phyloP scores from a whole-genome alignment of 2,797 vertebrate species.

The Helostoma temminkii region DNA sequence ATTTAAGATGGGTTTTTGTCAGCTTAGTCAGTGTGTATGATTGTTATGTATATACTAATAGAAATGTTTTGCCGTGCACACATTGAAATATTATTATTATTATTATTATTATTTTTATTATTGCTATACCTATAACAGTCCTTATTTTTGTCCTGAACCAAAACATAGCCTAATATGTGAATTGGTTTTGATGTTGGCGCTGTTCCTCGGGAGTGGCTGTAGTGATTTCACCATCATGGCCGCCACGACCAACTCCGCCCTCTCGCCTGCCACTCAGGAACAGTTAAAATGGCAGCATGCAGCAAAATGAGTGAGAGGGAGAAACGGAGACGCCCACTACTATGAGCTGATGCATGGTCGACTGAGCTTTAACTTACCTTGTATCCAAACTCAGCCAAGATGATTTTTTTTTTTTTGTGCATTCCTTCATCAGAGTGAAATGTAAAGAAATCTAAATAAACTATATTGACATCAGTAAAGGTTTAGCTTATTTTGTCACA shows the following conservation, averaged over 20 bases:
- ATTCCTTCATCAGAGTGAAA: conserved; percentile 26
- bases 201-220: conserved; percentile 72
- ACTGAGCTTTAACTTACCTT: conserved; percentile 61
- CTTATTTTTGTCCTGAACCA: conserved; percentile 38
- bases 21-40: background rate
- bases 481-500: conserved; percentile 44
- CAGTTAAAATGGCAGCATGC: conserved; percentile 78
- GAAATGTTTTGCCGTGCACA: background rate
- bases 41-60: background rate
- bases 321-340: conserved; percentile 71
- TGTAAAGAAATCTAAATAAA: conserved; percentile 41
- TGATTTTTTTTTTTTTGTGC: conserved; percentile 62
- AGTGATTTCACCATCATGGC: conserved; percentile 72
- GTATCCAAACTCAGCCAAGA: conserved; percentile 56
- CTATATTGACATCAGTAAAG: conserved; percentile 35
- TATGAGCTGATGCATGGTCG: conserved; percentile 58
- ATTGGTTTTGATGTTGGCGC: conserved; percentile 64
- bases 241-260: conserved; percentile 72
- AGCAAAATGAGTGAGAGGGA: conserved; percentile 74
- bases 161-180: conserved; percentile 39
- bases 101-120: background rate
- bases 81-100: background rate
- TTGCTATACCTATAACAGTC: background rate
- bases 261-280: conserved; percentile 75
- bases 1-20: background rate